Evolutionary conservation across 2,113 vertebrate genomes (phyloP), one percentile per base, ranked within the genome.

Genomic region (Myotis davidii): DNA sequence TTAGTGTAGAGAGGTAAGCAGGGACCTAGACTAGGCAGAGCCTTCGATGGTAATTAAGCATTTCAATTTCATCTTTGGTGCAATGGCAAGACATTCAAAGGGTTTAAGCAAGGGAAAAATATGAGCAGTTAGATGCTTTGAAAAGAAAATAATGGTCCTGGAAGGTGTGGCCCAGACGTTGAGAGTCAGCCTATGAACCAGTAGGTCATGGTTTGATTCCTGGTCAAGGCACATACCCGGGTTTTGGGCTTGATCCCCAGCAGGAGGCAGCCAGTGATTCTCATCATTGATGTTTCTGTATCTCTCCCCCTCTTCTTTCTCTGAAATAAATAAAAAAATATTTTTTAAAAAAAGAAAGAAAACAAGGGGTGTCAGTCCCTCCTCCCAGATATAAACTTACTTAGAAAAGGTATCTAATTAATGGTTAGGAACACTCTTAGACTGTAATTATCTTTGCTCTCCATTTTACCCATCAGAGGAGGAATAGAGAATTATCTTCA

Each of bases 371-470:
- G 9, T 18, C 34, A 52, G n/a, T 70, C 18, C 18, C 39, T 94
- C 25, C 27, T 42, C 16, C 45, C 56, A 96, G 23, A 48, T 86
- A 83, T 6, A 94, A 91, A 87, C 45, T 61, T 67, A 76, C 78
- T 88, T 92, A 92, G 37, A 79, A 95, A 45, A 79, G 86, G 73
- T 70, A 94, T 59, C 90, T 93, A 95, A 94, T 95, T 96, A 94
- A 92, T 88, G 85, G 64, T 91, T 94, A 92, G 70, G 64, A 84
- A 91, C 59, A 79, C 50, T 92, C 29, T 87, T 90, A 70, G 65
- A 81, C 65, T 74, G 32, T 94, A 95, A 94, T 95, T 96, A 95
- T 89, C 94, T 96, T 79, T 92, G 54, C 72, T 95, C 76, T 96
- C 45, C 21, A 52, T 92, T 95, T 90, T 96, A 72, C 37, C 29